phyloP scores from a whole-genome alignment of 2,797 vertebrate genomes.

The Phaenicophaeus curvirostris region DNA sequence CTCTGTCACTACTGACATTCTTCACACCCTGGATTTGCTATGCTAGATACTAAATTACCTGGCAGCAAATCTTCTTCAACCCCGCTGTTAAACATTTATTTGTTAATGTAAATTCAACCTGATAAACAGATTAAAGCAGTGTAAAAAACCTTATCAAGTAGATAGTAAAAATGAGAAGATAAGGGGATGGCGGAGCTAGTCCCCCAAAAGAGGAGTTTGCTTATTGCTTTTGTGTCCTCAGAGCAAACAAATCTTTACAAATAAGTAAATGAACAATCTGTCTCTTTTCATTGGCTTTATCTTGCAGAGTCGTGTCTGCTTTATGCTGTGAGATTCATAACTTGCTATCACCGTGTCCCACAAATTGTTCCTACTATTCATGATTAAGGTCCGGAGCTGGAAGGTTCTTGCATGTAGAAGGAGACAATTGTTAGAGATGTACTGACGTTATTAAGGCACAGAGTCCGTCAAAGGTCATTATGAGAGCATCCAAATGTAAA shows the following conservation, averaged over 20 bases:
- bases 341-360: not conserved
- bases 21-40: not conserved
- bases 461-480: not conserved
- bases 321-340: not conserved
- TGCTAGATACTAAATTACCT: not conserved
- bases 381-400: not conserved
- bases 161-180: not conserved
- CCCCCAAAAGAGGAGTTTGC: not conserved
- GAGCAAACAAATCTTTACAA: not conserved
- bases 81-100: not conserved
- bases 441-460: not conserved
- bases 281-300: not conserved
- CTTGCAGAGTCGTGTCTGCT: not conserved
- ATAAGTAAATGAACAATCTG: not conserved
- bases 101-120: not conserved
- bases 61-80: not conserved
- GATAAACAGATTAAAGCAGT: not conserved
- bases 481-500: not conserved
- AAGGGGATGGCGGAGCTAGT: not conserved
- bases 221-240: not conserved
- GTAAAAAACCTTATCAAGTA: not conserved
- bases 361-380: constrained; percentile 7
- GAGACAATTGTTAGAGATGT: not conserved
- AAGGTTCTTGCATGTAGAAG: not conserved
- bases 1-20: not conserved